Evolutionary conservation across 2,888 invertebrate species (phyloP).

Genomic region (Meta bourneti): DNA sequence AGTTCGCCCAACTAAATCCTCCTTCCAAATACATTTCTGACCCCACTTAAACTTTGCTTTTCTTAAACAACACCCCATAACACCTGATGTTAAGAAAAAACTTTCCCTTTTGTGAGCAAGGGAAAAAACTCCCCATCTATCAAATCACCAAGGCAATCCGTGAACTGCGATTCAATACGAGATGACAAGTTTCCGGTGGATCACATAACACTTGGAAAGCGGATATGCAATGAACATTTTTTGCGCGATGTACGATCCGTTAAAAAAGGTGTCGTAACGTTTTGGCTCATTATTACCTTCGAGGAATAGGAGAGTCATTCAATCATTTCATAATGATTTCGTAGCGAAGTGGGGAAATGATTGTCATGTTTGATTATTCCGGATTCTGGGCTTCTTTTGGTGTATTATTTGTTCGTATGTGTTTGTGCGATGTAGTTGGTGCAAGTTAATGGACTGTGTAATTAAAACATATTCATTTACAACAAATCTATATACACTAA

Average conservation of each 20-base stretch:
- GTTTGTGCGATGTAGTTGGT: too few relatives aligned
- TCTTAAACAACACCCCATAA: neutral
- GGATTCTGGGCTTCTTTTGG: too few relatives aligned
- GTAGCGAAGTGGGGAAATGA: too few relatives aligned
- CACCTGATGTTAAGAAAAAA: neutral
- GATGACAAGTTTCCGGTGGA: slow-evolving; percentile 20
- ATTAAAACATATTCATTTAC: too few relatives aligned
- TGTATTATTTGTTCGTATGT: too few relatives aligned
- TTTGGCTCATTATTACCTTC: neutral
- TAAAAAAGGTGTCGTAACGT: neutral
- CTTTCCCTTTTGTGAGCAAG: neutral
- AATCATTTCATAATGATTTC: neutral
- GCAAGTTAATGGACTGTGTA: too few relatives aligned
- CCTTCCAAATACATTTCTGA: neutral
- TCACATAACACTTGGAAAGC: neutral
- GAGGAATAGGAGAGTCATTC: neutral
- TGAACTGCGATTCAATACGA: neutral
- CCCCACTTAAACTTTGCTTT: neutral
- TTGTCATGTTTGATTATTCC: too few relatives aligned
- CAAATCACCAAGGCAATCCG: slow-evolving; percentile 20
- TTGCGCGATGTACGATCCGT: neutral
- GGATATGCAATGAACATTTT: neutral
- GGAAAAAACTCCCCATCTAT: slow-evolving; percentile 36
- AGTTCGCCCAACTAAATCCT: neutral
- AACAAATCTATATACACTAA: too few relatives aligned